A percentile compares a stretch with the other conserved stretches of the same genome.
These are phyloP conservation scores for Platichthys stellatus DNA, from an alignment of 2,113 vertebrate species.

Conservation along the genomic window DNA sequence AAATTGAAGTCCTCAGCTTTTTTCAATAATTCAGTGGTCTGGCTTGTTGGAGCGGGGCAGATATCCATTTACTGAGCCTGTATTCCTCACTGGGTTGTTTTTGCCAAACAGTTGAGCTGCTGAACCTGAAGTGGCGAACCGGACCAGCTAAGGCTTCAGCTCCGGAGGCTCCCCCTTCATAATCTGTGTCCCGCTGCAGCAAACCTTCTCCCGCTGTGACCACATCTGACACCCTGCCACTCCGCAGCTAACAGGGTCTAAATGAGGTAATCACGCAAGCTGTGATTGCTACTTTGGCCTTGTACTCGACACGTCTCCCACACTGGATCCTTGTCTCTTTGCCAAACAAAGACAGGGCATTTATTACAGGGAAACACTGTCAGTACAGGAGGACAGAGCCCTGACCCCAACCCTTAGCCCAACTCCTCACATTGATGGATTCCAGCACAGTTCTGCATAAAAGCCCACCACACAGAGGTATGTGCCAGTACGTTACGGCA, in stretches of 20 bases:
- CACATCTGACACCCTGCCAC: slow-evolving; percentile 68
- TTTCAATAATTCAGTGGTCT: slow-evolving; percentile 82
- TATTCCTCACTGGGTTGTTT: slow-evolving; percentile 51
- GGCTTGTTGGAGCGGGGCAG: slow-evolving; percentile 55
- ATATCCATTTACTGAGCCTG: slow-evolving; percentile 65
- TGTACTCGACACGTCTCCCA: slow-evolving; percentile 41
- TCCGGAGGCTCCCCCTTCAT: not conserved
- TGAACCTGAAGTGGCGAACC: slow-evolving; percentile 26
- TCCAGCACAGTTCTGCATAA: slow-evolving; percentile 16
- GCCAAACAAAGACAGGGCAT: slow-evolving; percentile 39
- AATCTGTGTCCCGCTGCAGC: slow-evolving; percentile 35
- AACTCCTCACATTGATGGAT: not conserved
- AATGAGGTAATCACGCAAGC: slow-evolving; percentile 67
- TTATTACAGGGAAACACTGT: slow-evolving; percentile 16
- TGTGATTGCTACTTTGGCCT: slow-evolving; percentile 51
- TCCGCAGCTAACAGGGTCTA: slow-evolving; percentile 27
- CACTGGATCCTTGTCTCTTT: slow-evolving; percentile 39
- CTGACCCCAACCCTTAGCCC: slow-evolving; percentile 25
- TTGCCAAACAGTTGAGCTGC: slow-evolving; percentile 56
- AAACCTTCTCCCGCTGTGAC: slow-evolving; percentile 70
- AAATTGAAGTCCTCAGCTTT: slow-evolving; percentile 69
- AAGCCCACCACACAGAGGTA: slow-evolving; percentile 36
- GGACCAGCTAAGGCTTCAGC: not conserved
- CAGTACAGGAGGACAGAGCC: slow-evolving; percentile 19
- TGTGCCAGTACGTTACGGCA: slow-evolving; percentile 21